These are phyloP conservation scores for Prosopocoilus inquinatus DNA, from an alignment of 2,888 invertebrate genomes.

Conservation along the genomic window DNA sequence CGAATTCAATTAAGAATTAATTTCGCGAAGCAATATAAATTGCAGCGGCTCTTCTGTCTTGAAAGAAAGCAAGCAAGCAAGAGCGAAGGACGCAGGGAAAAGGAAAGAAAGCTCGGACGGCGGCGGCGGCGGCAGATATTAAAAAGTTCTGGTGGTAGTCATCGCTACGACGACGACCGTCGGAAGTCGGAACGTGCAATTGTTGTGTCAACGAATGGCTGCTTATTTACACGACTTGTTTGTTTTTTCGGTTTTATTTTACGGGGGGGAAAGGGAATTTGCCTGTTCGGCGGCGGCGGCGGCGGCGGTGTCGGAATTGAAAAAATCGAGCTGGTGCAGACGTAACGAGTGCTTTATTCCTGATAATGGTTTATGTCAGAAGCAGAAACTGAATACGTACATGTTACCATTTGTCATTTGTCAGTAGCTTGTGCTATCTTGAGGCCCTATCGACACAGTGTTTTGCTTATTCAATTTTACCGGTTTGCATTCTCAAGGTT, in stretches of 20 bases:
- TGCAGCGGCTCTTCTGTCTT: too few species aligned
- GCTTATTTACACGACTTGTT: constrained; percentile 20
- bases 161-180: constrained; percentile 15
- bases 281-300: too few species aligned
- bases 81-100: too few species aligned
- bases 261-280: constrained; percentile 1
- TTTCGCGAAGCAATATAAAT: too few species aligned
- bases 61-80: too few species aligned
- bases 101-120: too few species aligned
- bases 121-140: constrained; percentile 1
- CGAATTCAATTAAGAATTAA: too few species aligned
- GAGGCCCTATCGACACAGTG: constrained; percentile 11
- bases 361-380: constrained; percentile 31
- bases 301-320: constrained; percentile 24
- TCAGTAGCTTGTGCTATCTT: constrained; percentile 22
- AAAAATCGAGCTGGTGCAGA: constrained; percentile 25
- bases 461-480: too few species aligned
- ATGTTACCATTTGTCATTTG: constrained; percentile 29
- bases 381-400: constrained; percentile 27
- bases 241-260: constrained; percentile 1
- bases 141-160: constrained; percentile 18
- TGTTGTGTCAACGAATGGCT: constrained; percentile 15
- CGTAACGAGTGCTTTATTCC: constrained; percentile 30
- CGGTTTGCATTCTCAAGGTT: too few species aligned
- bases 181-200: constrained; percentile 17